These are phyloP conservation scores for Raja brachyura DNA, from an alignment of 2,113 vertebrate genomes.

Conservation along the genomic window DNA sequence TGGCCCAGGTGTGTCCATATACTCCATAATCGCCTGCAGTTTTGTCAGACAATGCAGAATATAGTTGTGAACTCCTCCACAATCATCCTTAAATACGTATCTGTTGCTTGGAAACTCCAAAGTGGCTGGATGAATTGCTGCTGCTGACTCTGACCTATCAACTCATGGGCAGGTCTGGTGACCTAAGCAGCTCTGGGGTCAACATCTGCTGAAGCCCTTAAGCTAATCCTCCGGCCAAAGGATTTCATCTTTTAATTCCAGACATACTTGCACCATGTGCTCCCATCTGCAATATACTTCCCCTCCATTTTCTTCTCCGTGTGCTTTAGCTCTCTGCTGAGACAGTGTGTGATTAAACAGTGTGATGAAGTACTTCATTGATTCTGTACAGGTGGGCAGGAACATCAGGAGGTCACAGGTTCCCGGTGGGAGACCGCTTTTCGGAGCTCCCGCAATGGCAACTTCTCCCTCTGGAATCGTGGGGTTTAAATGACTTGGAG, in stretches of 20 bases:
- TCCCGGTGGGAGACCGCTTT: too few relatives aligned
- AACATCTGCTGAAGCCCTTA: constrained; percentile 19
- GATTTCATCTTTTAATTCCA: constrained; percentile 16
- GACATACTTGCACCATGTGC: background rate
- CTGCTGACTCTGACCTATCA: background rate
- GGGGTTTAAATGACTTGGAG: too few relatives aligned
- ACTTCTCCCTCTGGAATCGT: too few relatives aligned
- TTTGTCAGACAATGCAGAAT: background rate
- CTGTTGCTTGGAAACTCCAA: background rate
- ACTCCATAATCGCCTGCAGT: background rate
- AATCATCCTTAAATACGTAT: background rate
- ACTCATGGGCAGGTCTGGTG: background rate
- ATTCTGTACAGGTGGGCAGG: too few relatives aligned
- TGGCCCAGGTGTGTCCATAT: background rate
- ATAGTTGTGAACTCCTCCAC: background rate
- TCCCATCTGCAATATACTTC: background rate
- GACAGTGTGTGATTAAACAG: background rate
- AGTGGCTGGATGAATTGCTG: background rate
- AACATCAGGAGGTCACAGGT: too few relatives aligned
- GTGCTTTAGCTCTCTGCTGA: background rate
- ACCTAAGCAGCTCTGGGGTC: background rate
- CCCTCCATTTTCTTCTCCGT: background rate
- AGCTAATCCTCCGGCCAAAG: background rate
- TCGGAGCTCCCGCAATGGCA: too few relatives aligned
- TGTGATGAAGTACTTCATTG: background rate